Conservation (phyloP, 2,888 invertebrate genomes). For the Diadegma fenestrale region DNA sequence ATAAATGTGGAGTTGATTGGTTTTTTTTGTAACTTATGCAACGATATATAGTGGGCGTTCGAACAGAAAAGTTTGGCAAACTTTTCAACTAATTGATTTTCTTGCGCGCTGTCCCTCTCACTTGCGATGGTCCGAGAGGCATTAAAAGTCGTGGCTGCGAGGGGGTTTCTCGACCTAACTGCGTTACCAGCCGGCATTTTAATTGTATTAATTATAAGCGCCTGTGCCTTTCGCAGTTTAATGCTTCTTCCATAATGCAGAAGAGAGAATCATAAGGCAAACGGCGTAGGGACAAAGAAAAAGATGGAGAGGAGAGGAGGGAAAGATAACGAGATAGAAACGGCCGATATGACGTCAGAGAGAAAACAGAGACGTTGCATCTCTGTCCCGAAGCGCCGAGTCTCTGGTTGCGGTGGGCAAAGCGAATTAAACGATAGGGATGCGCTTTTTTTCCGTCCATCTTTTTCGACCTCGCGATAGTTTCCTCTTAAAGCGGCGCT, state of each 20-base stretch:
- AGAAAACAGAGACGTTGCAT: not conserved
- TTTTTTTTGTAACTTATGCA: not conserved
- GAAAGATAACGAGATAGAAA: not conserved
- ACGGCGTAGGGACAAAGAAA: slow-evolving; percentile 13
- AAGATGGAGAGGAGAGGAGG: not conserved
- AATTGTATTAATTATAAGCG: slow-evolving; percentile 66
- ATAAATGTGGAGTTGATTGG: not conserved
- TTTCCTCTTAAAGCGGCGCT: not conserved
- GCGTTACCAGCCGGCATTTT: slow-evolving; percentile 60
- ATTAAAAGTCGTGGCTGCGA: slow-evolving; percentile 60
- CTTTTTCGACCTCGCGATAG: not conserved
- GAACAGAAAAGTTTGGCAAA: slow-evolving; percentile 11
- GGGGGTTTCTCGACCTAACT: slow-evolving; percentile 59
- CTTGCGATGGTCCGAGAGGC: slow-evolving; percentile 24
- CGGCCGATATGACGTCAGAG: slow-evolving; percentile 12
- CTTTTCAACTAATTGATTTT: slow-evolving; percentile 57
- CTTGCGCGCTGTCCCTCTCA: not conserved
- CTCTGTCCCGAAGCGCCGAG: not conserved
- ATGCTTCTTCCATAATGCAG: slow-evolving; percentile 56
- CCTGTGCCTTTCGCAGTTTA: slow-evolving; percentile 60
- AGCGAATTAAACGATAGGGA: slow-evolving; percentile 48
- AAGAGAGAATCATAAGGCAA: slow-evolving; percentile 14
- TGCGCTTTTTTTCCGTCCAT: slow-evolving; percentile 5
- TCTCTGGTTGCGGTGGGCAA: slow-evolving; percentile 40
- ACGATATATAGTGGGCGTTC: not conserved